Evolutionary conservation across 2,888 invertebrate species (phyloP).

Genomic region (Diplazon laetatorius): DNA sequence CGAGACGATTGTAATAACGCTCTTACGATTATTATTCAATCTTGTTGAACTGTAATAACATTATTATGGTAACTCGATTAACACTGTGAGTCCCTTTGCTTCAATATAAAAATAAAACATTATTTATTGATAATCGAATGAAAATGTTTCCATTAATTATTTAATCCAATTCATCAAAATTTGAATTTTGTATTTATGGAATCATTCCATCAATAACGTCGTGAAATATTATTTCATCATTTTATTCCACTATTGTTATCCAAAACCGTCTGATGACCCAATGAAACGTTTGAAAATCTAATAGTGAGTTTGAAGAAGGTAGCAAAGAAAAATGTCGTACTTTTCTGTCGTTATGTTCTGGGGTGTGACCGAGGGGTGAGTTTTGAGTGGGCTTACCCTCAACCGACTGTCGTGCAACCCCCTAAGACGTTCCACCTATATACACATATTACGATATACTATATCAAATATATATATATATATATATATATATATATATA

Average conservation of each 20-base stretch:
- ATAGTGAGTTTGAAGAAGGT: constrained; percentile 1
- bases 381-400: constrained; percentile 25
- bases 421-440: constrained; percentile 24
- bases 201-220: neutral
- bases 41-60: neutral
- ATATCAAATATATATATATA: neutral
- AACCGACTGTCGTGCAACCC: constrained; percentile 21
- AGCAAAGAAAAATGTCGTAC: neutral
- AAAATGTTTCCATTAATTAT: too few relatives aligned
- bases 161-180: neutral
- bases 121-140: too few relatives aligned
- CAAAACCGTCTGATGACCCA: constrained; percentile 9
- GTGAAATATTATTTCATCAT: constrained; percentile 12
- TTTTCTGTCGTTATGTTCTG: neutral
- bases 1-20: constrained; percentile 19
- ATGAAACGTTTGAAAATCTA: constrained; percentile 7
- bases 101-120: neutral
- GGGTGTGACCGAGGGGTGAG: constrained; percentile 29
- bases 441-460: neutral
- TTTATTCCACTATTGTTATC: neutral
- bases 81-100: neutral
- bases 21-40: constrained; percentile 5
- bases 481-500: constrained; percentile 8
- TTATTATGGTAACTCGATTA: neutral
- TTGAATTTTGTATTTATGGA: neutral